Percentiles rank a stretch among this genome's conserved stretches.
These are phyloP conservation scores for Glaucidium brasilianum DNA, from an alignment of 2,113 vertebrate species.

Conservation along the genomic window DNA sequence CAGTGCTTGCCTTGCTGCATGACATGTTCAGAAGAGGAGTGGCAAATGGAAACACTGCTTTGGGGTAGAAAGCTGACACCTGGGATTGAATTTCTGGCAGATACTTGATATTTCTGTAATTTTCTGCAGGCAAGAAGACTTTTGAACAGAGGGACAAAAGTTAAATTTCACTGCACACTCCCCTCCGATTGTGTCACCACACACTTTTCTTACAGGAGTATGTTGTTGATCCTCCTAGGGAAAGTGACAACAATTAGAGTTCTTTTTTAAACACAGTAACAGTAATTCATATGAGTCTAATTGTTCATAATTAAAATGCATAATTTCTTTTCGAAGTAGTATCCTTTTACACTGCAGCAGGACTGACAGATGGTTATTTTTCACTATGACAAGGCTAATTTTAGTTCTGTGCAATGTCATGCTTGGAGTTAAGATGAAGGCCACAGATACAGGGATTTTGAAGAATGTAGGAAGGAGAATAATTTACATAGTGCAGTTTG, in stretches of 20 bases:
- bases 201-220: not conserved
- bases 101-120: not conserved
- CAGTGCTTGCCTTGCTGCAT: not conserved
- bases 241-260: not conserved
- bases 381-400: not conserved
- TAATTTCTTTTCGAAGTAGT: conserved; percentile 11
- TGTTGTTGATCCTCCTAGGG: not conserved
- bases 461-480: not conserved
- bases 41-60: not conserved
- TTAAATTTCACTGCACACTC: not conserved
- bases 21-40: not conserved
- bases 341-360: not conserved
- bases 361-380: conserved; percentile 32
- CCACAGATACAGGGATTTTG: not conserved
- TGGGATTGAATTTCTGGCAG: not conserved
- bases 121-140: not conserved
- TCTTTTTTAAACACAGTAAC: not conserved
- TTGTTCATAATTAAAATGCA: not conserved
- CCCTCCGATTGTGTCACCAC: not conserved
- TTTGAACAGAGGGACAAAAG: not conserved
- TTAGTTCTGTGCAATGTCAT: not conserved
- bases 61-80: conserved; percentile 10
- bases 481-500: not conserved
- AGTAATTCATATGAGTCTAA: not conserved
- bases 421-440: not conserved